These are phyloP conservation scores for Pipistrellus kuhlii DNA, from an alignment of 2,797 vertebrate genomes.

Conservation along the genomic window DNA sequence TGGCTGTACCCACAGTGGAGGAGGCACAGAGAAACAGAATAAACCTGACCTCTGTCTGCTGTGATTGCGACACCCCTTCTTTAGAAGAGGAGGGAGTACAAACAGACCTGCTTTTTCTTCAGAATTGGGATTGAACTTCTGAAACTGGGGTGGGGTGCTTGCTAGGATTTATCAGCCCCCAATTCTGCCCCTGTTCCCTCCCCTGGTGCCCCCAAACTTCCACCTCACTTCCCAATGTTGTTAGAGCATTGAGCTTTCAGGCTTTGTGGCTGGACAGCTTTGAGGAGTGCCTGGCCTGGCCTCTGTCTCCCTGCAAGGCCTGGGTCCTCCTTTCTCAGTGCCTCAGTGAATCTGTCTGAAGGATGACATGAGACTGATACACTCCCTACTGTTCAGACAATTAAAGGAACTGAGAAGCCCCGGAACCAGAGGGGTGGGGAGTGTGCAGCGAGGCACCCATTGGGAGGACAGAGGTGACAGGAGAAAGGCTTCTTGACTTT, in stretches of 20 bases:
- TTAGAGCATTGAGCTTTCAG: not conserved
- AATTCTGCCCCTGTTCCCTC: not conserved
- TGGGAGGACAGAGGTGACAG: not conserved
- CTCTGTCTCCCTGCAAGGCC: not conserved
- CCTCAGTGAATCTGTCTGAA: not conserved
- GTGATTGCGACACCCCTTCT: conserved; percentile 57
- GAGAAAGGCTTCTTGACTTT: not conserved
- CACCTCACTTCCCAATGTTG: not conserved
- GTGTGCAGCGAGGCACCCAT: not conserved
- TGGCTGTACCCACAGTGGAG: not conserved
- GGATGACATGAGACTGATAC: rapidly evolving
- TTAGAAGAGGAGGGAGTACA: not conserved
- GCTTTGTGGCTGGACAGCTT: not conserved
- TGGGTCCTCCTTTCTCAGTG: not conserved
- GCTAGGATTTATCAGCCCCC: too few relatives aligned
- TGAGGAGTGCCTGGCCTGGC: not conserved
- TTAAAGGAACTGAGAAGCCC: not conserved
- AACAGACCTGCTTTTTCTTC: not conserved
- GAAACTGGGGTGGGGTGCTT: not conserved
- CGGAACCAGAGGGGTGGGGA: not conserved
- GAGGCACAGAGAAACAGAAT: not conserved
- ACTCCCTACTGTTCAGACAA: not conserved
- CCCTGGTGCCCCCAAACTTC: not conserved
- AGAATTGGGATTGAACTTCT: not conserved
- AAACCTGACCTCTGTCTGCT: conserved; percentile 40